Conservation (phyloP, 2,797 vertebrate genomes). For the Botia almorhae region DNA sequence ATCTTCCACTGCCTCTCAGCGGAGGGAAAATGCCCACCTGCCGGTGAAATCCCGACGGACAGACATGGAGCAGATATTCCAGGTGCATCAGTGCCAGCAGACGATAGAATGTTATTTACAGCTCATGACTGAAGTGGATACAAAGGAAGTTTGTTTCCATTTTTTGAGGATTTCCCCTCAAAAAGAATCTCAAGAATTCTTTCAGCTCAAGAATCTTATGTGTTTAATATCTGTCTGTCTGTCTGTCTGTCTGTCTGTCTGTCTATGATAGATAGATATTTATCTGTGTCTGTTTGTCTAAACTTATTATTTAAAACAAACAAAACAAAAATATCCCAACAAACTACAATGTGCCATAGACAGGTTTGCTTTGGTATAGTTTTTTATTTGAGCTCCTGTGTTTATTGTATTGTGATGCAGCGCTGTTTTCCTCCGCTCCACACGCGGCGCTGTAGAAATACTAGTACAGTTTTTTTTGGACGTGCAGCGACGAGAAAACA, state of each 20-base stretch:
- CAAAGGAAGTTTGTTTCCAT: too few relatives aligned
- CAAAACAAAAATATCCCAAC: neutral
- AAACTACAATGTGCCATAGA: neutral
- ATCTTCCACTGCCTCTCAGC: slow-evolving; percentile 27
- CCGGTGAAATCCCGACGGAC: slow-evolving; percentile 28
- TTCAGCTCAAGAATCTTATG: too few relatives aligned
- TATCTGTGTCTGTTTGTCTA: neutral
- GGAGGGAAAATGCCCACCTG: slow-evolving; percentile 37
- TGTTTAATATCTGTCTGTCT: neutral
- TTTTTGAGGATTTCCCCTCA: too few relatives aligned
- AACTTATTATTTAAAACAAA: neutral
- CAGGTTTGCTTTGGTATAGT: too few relatives aligned
- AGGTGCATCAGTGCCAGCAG: slow-evolving; percentile 27
- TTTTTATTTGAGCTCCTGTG: too few relatives aligned
- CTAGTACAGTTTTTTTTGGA: neutral
- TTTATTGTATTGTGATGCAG: too few relatives aligned
- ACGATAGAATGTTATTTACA: slow-evolving; percentile 11
- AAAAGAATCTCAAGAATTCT: too few relatives aligned
- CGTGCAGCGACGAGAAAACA: neutral
- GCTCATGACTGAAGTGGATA: neutral
- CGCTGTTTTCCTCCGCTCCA: slow-evolving; percentile 4
- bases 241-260: too few relatives aligned
- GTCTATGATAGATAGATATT: too few relatives aligned
- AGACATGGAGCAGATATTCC: slow-evolving; percentile 6
- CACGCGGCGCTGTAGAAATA: neutral